phyloP scores from a whole-genome alignment of 2,888 invertebrate species.

The Leptinotarsa tumamoca region DNA sequence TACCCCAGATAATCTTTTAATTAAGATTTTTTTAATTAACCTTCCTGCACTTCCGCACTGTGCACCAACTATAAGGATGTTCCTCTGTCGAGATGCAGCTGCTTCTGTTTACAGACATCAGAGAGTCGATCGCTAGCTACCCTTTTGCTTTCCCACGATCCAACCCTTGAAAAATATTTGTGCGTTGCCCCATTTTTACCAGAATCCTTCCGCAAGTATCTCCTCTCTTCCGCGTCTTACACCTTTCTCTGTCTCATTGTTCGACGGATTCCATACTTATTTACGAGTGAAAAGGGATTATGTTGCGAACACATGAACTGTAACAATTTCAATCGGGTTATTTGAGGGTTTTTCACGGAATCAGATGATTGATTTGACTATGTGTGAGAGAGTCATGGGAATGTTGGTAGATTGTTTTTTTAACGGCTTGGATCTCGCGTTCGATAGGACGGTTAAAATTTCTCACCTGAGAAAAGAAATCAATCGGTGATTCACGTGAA shows the following conservation, averaged over 20 bases:
- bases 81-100: conserved; percentile 48
- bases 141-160: conserved; percentile 63
- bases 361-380: conserved; percentile 44
- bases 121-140: conserved; percentile 54
- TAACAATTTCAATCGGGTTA: conserved; percentile 38
- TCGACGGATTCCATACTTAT: conserved; percentile 33
- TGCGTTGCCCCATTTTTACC: conserved; percentile 62
- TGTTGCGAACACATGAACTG: conserved; percentile 32
- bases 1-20: conserved; percentile 51
- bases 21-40: conserved; percentile 52
- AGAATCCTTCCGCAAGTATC: conserved; percentile 64
- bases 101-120: conserved; percentile 53
- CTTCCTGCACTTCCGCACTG: conserved; percentile 41
- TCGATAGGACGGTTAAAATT: neutral
- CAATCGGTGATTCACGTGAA: neutral
- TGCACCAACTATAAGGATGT: conserved; percentile 29
- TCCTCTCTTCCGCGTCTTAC: conserved; percentile 61
- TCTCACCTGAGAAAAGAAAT: neutral
- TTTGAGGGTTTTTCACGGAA: conserved; percentile 41
- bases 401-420: conserved; percentile 19
- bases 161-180: conserved; percentile 60
- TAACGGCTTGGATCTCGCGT: conserved; percentile 4
- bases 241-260: conserved; percentile 46
- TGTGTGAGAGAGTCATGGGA: conserved; percentile 35
- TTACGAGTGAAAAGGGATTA: conserved; percentile 42